A percentile compares a stretch with the other conserved stretches of the same genome.
Conservation (phyloP, 2,113 vertebrate genomes). For the Orcinus orca region DNA sequence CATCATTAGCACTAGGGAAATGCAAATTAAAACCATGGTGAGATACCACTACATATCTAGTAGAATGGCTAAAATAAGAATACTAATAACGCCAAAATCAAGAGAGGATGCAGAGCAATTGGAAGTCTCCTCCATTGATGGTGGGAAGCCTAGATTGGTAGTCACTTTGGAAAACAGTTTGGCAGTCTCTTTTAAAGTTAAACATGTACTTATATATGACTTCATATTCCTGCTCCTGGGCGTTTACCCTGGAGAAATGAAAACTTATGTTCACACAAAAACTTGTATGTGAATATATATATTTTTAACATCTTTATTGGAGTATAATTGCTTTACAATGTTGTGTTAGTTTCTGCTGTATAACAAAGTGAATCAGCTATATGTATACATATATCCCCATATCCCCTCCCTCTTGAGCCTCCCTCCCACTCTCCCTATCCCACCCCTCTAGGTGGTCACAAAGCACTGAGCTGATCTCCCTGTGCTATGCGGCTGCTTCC, state of each 20-base stretch:
- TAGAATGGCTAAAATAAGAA: background rate
- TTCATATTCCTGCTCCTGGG: background rate
- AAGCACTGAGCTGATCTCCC: no score
- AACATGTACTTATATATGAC: background rate
- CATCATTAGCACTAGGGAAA: background rate
- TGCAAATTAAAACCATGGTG: background rate
- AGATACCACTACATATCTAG: background rate
- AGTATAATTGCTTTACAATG: no score
- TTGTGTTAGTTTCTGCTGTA: no score
- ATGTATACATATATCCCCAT: no score
- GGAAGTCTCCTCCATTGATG: background rate
- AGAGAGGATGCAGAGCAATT: background rate
- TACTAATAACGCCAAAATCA: background rate
- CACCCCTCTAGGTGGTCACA: no score
- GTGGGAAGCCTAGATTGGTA: background rate
- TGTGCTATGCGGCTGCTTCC: no score
- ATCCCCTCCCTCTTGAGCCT: no score
- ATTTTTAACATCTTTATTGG: no score
- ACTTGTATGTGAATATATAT: background rate
- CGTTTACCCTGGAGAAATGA: background rate
- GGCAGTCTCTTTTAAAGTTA: background rate
- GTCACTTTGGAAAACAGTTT: background rate
- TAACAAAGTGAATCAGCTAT: no score
- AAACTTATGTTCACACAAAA: background rate
- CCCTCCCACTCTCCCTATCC: no score